phyloP scores from a whole-genome alignment of 2,797 vertebrate genomes.

The Todus mexicanus region DNA sequence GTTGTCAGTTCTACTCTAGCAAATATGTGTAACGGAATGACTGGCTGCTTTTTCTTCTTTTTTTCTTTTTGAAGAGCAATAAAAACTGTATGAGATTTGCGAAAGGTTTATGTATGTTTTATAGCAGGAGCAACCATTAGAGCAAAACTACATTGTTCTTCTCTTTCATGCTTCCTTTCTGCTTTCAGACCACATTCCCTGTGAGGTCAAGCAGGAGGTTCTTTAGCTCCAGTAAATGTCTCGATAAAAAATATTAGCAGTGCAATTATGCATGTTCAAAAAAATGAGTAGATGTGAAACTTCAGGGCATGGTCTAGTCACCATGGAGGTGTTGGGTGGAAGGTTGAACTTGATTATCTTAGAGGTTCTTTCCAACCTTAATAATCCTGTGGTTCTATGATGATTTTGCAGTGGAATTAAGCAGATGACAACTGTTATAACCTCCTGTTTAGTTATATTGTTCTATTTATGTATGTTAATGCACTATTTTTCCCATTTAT shows the following conservation, averaged over 20 bases:
- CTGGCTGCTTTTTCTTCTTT: neutral
- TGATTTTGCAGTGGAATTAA: neutral
- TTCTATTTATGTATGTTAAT: neutral
- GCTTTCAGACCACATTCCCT: neutral
- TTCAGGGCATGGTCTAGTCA: no score
- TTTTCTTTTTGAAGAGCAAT: neutral
- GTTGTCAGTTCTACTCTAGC: neutral
- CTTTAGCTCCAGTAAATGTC: neutral
- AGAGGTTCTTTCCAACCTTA: no score
- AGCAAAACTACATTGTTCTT: neutral
- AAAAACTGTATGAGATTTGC: constrained; percentile 44
- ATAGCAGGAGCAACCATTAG: constrained; percentile 11
- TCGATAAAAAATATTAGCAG: neutral
- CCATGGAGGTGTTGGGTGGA: no score
- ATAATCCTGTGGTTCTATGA: no score
- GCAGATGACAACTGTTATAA: neutral
- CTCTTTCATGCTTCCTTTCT: neutral
- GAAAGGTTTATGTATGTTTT: constrained; percentile 53
- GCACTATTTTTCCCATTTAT: neutral
- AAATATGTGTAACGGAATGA: neutral
- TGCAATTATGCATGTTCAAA: neutral
- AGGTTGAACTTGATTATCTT: no score
- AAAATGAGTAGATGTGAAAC: no score
- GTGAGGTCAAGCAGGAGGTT: constrained; percentile 11
- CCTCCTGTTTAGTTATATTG: no score